Base-by-base conservation (phyloP, 2,888 invertebrate species). In the Rotaria magnacalcarata region DNA sequence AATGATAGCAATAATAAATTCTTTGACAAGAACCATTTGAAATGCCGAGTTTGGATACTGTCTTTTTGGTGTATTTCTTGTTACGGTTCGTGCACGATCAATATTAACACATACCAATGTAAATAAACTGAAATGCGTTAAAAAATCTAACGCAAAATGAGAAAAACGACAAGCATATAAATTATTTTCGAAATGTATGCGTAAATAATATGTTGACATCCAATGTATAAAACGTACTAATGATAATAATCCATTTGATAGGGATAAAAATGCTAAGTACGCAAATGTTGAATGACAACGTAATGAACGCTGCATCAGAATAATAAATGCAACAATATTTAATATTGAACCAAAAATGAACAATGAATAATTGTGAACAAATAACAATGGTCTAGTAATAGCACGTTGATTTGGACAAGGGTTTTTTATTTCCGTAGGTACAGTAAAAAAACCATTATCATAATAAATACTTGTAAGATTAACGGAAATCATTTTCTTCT, bases 281-380 rank as follows among this genome's bases (percentile, higher is more conserved):
- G 80, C 80, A n/a, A 80, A 80, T 80, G 80, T 80, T 47, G 80
- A 80, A 80, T 80, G 80, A n/a, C 80, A 47, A 43, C 80, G 80
- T 47, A 80, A 47, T 47, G 80, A 80, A 47, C 47, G 1, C 47
- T 80, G 80, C 80, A 80, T 80, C 0, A 80, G 24, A n/a, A 80
- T n/a, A 47, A 43, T n/a, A 47, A 80, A 80, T 47, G 80, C 80
- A 10, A 80, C 47, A n/a, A 80, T n/a, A 47, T 80, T 80, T 14
- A 47, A 80, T n/a, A 80, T n/a, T 47, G 80, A 80, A 80, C 80
- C 80, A 47, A 80, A 80, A 4, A 80, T 11, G 16, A 80, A 80
- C n/a, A 80, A n/a, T 24, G 80, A 80, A 80, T 80, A 80, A 80
- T 80, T 80, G 47, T 80, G 80, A 80, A 80, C n/a, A 80, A 47